Base-by-base conservation (phyloP, 2,888 invertebrate genomes). In the Tetropium fuscum region DNA sequence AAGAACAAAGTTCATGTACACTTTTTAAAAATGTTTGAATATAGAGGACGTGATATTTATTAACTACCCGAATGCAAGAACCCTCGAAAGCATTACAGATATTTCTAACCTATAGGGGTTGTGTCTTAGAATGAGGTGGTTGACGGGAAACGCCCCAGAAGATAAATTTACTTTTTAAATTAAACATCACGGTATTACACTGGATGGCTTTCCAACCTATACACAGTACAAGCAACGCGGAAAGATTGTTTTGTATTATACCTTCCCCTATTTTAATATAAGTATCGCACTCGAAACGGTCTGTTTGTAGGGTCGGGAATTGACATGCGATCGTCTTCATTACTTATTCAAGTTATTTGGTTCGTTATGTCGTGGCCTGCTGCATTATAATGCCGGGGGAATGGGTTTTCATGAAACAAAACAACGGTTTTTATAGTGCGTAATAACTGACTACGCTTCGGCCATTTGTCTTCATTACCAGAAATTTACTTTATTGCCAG, bases 301-400 rank as follows among this genome's bases (percentile, higher is more conserved):
- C 45, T 49, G 49, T 53, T 27, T 44, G 27, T 36, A 49, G 63
- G 61, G 67, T 54, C 53, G 63, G n/a, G 56, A 68, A 68, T 68
- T 68, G 70, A 71, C 71, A 69, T 69, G 69, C 70, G 69, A 70
- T 70, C 67, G 63, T 66, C 69, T 61, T 69, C 70, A 70, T 71
- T 71, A 71, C 55, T 71, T 70, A 71, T 71, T 71, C 70, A 71
- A 63, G 61, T 62, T 69, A 66, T 69, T 70, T 63, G 66, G 61
- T 69, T 69, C 69, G 64, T 71, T 71, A 71, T 64, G 60, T 66
- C 47, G 60, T 51, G 36, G 63, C 61, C 54, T 60, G 63, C 53
- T 68, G 63, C 64, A 66, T 70, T 68, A 64, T 68, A 66, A 68
- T 68, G 63, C 58, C 55, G 19, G 43, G 53, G 61, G 59, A 65